Evolutionary conservation across 1,140 invertebrate species (phyloP).

Genomic region (Papilio glaucus): DNA sequence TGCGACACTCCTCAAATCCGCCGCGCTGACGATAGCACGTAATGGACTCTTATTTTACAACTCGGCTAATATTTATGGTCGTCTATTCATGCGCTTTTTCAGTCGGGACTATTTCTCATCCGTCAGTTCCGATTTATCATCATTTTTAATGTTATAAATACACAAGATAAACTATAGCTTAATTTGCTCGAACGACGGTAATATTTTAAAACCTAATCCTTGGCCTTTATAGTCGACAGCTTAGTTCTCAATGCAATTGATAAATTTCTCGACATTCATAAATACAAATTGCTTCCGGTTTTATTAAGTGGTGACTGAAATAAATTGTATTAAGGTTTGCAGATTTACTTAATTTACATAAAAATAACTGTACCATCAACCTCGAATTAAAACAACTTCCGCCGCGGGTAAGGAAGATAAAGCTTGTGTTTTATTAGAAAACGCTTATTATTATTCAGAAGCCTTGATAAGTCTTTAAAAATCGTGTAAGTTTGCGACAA

Average conservation of each 20-base stretch:
- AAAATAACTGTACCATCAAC: neutral
- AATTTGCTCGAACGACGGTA: constrained; percentile 1
- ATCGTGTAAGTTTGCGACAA: neutral
- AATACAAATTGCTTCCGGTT: constrained; percentile 13
- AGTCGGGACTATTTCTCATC: neutral
- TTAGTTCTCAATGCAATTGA: constrained; percentile 14
- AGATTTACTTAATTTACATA: neutral
- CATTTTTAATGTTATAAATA: neutral
- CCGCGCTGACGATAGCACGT: constrained; percentile 36
- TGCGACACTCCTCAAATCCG: constrained; percentile 48
- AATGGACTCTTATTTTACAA: constrained; percentile 26
- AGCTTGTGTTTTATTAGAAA: neutral
- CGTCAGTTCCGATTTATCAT: neutral
- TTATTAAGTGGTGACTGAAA: constrained; percentile 7
- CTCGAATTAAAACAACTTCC: neutral
- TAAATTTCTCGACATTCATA: constrained; percentile 14
- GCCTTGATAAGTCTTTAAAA: neutral
- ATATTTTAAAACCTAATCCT: constrained; percentile 6
- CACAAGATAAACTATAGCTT: neutral
- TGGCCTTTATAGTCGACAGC: constrained; percentile 13
- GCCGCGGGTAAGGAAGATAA: neutral
- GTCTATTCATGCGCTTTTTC: neutral
- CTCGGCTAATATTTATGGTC: constrained; percentile 1
- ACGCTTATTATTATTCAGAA: neutral
- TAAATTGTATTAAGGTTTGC: constrained; percentile 2